Evolutionary conservation across 92 coral and sea anemone genomes (phyloP).

Genomic region (Bergia puertoricense): DNA sequence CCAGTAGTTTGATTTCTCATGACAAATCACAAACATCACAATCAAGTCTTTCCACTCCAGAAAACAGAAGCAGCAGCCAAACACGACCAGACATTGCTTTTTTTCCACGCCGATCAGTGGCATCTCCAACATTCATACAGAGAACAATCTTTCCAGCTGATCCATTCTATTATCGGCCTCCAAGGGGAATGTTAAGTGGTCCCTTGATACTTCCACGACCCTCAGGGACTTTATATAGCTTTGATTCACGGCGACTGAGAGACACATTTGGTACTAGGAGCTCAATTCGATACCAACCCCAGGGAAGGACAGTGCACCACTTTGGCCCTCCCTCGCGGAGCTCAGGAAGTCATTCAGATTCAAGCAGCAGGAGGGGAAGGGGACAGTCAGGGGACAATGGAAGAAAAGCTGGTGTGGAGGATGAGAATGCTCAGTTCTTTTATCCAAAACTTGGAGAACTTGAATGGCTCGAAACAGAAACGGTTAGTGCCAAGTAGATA

Average conservation of each 20-base stretch:
- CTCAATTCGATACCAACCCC: conserved; percentile 35
- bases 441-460: conserved; percentile 77
- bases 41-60: conserved; percentile 10
- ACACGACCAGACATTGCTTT: conserved; percentile 10
- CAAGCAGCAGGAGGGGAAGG: neutral
- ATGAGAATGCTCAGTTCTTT: conserved; percentile 64
- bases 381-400: conserved; percentile 29
- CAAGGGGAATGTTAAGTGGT: conserved; percentile 47
- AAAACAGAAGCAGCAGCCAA: conserved; percentile 1
- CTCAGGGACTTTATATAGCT: conserved; percentile 45
- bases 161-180: conserved; percentile 52
- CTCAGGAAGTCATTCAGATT: conserved; percentile 7
- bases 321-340: conserved; percentile 22
- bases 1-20: conserved; percentile 2
- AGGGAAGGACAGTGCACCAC: conserved; percentile 35
- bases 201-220: conserved; percentile 45
- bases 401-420: conserved; percentile 35
- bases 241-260: conserved; percentile 57
- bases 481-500: conserved; percentile 58
- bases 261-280: conserved; percentile 47
- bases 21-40: neutral
- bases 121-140: conserved; percentile 77
- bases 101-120: conserved; percentile 53
- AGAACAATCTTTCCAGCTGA: conserved; percentile 74
- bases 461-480: conserved; percentile 80